A percentile compares a stretch with the other conserved stretches of the same genome.
phyloP scores from a whole-genome alignment of 2,797 vertebrate genomes.

The Mico argentatus region DNA sequence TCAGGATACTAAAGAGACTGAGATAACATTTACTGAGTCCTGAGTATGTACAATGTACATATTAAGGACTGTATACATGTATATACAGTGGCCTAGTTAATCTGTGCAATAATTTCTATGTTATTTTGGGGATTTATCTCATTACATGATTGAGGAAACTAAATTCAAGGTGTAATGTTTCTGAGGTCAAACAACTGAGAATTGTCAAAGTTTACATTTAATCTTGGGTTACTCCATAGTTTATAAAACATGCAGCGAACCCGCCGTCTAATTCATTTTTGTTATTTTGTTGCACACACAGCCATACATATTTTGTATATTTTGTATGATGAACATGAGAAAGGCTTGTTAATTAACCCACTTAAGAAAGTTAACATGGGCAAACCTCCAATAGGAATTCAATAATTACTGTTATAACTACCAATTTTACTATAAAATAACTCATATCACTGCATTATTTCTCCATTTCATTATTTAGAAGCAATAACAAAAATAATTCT shows the following conservation, averaged over 20 bases:
- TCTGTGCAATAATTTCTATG: not conserved
- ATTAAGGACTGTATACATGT: not conserved
- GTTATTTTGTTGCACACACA: not conserved
- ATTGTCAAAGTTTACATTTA: not conserved
- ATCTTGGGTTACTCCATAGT: not conserved
- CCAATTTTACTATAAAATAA: not conserved
- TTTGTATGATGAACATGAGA: not conserved
- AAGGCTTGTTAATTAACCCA: not conserved
- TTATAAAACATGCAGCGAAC: not conserved
- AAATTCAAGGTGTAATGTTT: not conserved
- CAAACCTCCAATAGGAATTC: constrained; percentile 8
- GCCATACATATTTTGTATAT: not conserved
- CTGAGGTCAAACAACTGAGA: not conserved
- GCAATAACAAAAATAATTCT: not conserved
- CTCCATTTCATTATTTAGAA: not conserved
- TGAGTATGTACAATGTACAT: not conserved
- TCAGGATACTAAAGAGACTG: not conserved
- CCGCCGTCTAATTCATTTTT: not conserved
- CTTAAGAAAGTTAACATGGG: not conserved
- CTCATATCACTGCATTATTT: not conserved
- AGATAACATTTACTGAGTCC: not conserved
- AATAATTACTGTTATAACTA: not conserved
- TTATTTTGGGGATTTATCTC: not conserved
- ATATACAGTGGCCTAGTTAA: not conserved
- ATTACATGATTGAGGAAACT: not conserved